Evolutionary conservation across 1,140 invertebrate genomes (phyloP).

Genomic region (Oncopeltus fasciatus): DNA sequence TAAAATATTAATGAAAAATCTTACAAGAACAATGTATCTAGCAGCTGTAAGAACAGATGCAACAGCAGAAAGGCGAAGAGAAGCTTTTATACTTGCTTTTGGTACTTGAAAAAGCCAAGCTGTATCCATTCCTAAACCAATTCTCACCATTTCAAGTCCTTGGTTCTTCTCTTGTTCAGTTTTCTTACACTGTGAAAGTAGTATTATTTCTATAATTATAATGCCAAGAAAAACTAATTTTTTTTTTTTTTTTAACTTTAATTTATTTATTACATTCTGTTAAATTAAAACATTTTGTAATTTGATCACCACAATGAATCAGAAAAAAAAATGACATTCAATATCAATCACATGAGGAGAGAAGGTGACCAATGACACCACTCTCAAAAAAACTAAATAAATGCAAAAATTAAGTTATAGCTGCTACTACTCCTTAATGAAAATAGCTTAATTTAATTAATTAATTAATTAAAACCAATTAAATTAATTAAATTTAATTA

Average conservation of each 20-base stretch:
- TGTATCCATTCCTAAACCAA: not conserved
- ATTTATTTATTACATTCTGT: too few species aligned
- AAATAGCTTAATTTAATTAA: not conserved
- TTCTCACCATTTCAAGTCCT: slow-evolving; percentile 2
- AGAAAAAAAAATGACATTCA: too few species aligned
- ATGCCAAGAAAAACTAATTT: too few species aligned
- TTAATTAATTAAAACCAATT: not conserved
- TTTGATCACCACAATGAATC: too few species aligned
- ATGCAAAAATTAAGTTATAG: not conserved
- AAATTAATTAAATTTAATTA: too few species aligned
- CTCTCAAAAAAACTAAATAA: too few species aligned
- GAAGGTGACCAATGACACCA: too few species aligned
- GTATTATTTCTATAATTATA: not conserved
- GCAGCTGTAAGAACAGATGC: not conserved
- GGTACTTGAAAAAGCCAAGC: not conserved
- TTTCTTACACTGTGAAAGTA: not conserved
- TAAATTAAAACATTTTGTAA: too few species aligned
- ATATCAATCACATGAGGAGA: too few species aligned
- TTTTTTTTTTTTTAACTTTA: too few species aligned
- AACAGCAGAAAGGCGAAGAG: not conserved
- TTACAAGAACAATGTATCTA: not conserved
- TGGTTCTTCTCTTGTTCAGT: not conserved
- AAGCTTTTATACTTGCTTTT: not conserved
- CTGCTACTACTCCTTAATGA: not conserved
- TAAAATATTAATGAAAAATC: too few species aligned